A percentile compares a stretch with the other conserved stretches of the same genome.
Evolutionary conservation across 2,888 invertebrate genomes (phyloP).

Genomic region (Galeruca laticollis): DNA sequence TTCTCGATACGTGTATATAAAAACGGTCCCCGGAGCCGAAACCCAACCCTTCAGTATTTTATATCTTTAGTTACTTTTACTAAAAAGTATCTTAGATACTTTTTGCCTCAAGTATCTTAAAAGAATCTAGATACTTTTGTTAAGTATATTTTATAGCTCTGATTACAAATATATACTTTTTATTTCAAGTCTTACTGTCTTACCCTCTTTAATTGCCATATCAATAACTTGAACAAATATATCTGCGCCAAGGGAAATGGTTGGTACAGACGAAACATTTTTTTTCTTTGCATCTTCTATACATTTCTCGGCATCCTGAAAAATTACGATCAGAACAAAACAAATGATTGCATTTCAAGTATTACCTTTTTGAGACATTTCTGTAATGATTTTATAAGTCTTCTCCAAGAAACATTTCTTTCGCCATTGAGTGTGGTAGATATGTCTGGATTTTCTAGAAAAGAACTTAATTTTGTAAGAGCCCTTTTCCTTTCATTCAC

Average conservation of each 20-base stretch:
- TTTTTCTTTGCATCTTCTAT: constrained; percentile 50
- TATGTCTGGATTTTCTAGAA: constrained; percentile 43
- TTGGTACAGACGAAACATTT: constrained; percentile 30
- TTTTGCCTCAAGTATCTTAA: too few species aligned
- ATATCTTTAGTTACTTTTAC: too few species aligned
- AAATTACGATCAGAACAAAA: constrained; percentile 10
- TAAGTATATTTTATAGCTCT: too few species aligned
- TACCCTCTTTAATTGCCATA: constrained; percentile 50
- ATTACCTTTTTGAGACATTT: constrained; percentile 51
- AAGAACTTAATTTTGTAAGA: constrained; percentile 44
- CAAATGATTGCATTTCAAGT: constrained; percentile 7
- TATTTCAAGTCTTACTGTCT: constrained; percentile 36
- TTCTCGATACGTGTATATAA: too few species aligned
- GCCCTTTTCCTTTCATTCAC: constrained; percentile 49
- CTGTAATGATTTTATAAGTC: constrained; percentile 46
- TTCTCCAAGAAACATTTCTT: constrained; percentile 45
- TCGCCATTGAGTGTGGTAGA: constrained; percentile 37
- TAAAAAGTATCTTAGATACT: too few species aligned
- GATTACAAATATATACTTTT: too few species aligned
- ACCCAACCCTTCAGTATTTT: too few species aligned
- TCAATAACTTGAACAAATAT: constrained; percentile 50
- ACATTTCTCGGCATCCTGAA: constrained; percentile 50
- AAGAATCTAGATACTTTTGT: too few species aligned
- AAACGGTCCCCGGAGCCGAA: too few species aligned
- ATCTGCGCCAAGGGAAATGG: constrained; percentile 44